phyloP scores from a whole-genome alignment of 2,797 vertebrate genomes.

The Lutjanus campechanus region DNA sequence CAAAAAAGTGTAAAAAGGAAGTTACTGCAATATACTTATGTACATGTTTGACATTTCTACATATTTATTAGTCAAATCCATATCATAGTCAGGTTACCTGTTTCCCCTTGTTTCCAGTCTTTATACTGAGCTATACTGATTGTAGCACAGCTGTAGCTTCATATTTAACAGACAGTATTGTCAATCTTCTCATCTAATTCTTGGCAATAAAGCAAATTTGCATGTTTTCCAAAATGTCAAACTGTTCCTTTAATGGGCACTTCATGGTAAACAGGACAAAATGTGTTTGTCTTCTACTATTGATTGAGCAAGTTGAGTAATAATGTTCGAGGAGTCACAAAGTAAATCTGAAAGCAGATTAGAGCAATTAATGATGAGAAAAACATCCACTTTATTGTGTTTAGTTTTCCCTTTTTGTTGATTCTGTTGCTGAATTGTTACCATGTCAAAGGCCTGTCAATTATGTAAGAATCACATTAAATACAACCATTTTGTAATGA shows the following conservation, averaged over 20 bases:
- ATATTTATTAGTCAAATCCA: neutral
- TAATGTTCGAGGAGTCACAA: constrained; percentile 8
- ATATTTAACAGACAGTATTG: neutral
- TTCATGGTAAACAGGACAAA: constrained; percentile 37
- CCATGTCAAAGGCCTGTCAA: neutral
- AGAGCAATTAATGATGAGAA: neutral
- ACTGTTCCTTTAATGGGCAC: constrained; percentile 39
- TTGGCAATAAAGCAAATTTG: neutral
- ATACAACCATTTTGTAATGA: neutral
- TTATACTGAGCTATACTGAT: neutral
- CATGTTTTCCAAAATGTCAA: constrained; percentile 22
- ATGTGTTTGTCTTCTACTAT: constrained; percentile 11
- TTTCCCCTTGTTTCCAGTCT: neutral
- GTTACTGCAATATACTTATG: neutral
- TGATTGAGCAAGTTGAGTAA: neutral
- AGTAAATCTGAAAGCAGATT: constrained; percentile 9
- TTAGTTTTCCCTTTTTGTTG: neutral
- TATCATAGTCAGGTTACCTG: neutral
- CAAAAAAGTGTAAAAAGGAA: neutral
- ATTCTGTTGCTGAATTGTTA: neutral
- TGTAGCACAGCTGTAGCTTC: neutral
- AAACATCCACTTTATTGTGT: neutral
- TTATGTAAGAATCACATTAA: neutral
- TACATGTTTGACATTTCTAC: neutral
- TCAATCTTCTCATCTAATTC: neutral